Evolutionary conservation across 1,140 invertebrate species (phyloP), one percentile per base, ranked within the genome.

Genomic region (Cyclina sinensis): DNA sequence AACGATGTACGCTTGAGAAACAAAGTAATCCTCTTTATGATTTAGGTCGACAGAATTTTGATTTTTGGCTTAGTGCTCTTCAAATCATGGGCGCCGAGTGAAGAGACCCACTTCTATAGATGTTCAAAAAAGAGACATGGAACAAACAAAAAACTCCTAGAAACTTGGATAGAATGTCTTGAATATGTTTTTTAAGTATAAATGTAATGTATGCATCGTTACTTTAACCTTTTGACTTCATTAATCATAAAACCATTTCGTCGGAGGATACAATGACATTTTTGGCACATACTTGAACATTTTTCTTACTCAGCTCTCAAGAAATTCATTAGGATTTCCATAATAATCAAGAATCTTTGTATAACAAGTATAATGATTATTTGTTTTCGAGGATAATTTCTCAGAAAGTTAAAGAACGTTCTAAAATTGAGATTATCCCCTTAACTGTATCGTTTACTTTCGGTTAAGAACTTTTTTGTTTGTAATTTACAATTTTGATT

Each of bases 281-380:
- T 81, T 39, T 83, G 39, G 14, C 81, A 83, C 81, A 43, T 83
- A 46, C 37, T 83, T 24, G 27, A 35, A 30, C 62, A 2, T 21
- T 5, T 48, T 48, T 46, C 65, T 70, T 43, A 24, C 24, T 39
- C 0, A 46, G 7, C 37, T 14, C 57, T 70, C 65, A 21, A 51
- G 21, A 78, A 30, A 57, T 54, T 46, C 54, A 57, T 78, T 9
- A 78, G 46, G 54, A 32, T 21, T 70, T 51, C 43, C 74, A 78
- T 78, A 57, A 86, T 35, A 27, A 74, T 86, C 48, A 27, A 27
- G 30, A n/a, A 1, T 16, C 32, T 62, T 84, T 84, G 82, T 86
- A 24, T 54, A 73, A 30, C 21, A 37, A 70, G 65, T 16, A 30
- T 83, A 30, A 83, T 48, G 74, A 54, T 32, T 16, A 48, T 54